Evolutionary conservation across 2,888 invertebrate species (phyloP).

Genomic region (Pandemis heparana): DNA sequence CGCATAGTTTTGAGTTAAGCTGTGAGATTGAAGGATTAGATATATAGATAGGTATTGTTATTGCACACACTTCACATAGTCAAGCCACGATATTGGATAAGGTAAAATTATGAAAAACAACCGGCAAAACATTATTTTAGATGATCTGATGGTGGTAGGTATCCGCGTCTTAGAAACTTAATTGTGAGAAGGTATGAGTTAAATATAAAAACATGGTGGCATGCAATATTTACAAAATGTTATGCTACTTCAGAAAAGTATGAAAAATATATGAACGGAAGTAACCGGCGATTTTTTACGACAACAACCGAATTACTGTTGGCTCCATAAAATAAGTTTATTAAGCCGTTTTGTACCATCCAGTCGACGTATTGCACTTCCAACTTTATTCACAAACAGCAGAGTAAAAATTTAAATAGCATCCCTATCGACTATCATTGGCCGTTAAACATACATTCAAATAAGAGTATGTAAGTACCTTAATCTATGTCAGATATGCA

Average conservation of each 20-base stretch:
- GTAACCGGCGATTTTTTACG: neutral
- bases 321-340: neutral
- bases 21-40: conserved; percentile 18
- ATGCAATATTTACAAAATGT: too few species aligned
- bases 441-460: neutral
- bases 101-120: too few species aligned
- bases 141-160: too few species aligned
- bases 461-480: too few species aligned
- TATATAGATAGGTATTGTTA: neutral
- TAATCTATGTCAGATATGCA: conserved; percentile 11
- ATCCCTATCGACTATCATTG: neutral
- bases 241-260: too few species aligned
- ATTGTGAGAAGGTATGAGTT: too few species aligned
- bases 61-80: neutral
- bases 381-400: neutral
- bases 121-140: too few species aligned
- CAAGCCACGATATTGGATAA: neutral
- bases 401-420: neutral
- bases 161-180: too few species aligned
- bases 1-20: conserved; percentile 19
- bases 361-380: neutral
- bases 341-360: neutral
- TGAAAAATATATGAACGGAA: neutral
- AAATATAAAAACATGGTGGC: too few species aligned
- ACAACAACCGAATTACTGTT: neutral